These are phyloP conservation scores for Aphaenogaster floridana DNA, from an alignment of 1,140 invertebrate species.

Conservation along the genomic window DNA sequence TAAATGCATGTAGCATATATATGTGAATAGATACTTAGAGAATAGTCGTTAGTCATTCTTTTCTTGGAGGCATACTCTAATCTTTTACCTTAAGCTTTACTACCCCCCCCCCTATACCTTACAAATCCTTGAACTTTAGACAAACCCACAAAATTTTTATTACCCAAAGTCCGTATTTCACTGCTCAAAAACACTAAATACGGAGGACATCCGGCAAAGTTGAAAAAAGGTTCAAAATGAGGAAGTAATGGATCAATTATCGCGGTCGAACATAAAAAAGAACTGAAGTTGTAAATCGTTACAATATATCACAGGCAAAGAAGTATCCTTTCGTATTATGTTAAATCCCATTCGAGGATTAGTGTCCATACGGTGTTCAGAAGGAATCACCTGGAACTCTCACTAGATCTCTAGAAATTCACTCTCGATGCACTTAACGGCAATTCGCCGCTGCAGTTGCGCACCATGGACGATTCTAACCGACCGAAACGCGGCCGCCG, in stretches of 20 bases:
- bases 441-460: background rate
- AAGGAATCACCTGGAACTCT: conserved; percentile 42
- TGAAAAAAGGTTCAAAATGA: background rate
- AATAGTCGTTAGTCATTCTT: background rate
- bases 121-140: background rate
- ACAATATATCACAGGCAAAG: background rate
- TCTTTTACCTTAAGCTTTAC: background rate
- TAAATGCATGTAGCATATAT: background rate
- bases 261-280: background rate
- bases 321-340: background rate
- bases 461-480: conserved; percentile 20
- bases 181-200: background rate
- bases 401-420: conserved; percentile 49
- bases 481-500: background rate
- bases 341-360: background rate
- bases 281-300: background rate
- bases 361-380: background rate
- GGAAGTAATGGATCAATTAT: background rate
- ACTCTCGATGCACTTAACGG: conserved; percentile 67
- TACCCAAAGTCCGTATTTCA: background rate
- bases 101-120: background rate
- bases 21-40: background rate
- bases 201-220: background rate
- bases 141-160: background rate
- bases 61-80: background rate